Percentiles rank a stretch among this genome's conserved stretches.
Evolutionary conservation across 1,140 invertebrate species (phyloP).

Genomic region (Teleopsis dalmanni): DNA sequence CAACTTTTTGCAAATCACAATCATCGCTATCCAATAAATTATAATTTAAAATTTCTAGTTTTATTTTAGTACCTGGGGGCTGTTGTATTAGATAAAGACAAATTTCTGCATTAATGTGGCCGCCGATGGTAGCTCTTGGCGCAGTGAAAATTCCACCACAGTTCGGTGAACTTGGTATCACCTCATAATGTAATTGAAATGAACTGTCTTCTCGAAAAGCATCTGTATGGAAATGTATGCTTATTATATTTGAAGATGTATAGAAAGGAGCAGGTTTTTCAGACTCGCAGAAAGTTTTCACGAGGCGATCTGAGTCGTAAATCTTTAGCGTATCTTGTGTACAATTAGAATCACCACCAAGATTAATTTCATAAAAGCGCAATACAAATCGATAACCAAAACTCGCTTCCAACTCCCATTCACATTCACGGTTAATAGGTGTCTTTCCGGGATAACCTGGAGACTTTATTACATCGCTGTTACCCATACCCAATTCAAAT

Average conservation of each 20-base stretch:
- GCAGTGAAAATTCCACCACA: conserved; percentile 71
- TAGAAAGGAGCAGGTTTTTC: conserved; percentile 59
- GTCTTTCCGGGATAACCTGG: conserved; percentile 77
- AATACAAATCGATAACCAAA: conserved; percentile 71
- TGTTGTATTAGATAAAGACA: conserved; percentile 34
- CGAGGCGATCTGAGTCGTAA: conserved; percentile 19
- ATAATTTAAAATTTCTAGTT: conserved; percentile 40
- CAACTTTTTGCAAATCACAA: conserved; percentile 49
- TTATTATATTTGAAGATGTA: conserved; percentile 55
- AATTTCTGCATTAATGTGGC: conserved; percentile 28
- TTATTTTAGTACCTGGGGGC: conserved; percentile 18
- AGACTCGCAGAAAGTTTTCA: conserved; percentile 63
- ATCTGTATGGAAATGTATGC: conserved; percentile 74
- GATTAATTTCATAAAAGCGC: conserved; percentile 62
- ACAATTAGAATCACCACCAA: conserved; percentile 12
- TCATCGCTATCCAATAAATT: not conserved
- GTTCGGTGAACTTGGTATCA: conserved; percentile 61
- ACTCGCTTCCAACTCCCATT: conserved; percentile 62
- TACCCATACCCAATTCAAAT: conserved; percentile 41
- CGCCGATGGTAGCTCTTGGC: conserved; percentile 55
- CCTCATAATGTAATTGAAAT: conserved; percentile 71
- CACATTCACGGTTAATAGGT: conserved; percentile 67
- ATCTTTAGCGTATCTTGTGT: conserved; percentile 16
- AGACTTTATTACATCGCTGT: conserved; percentile 63
- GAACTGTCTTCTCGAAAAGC: conserved; percentile 54